Base-by-base conservation (phyloP, 2,797 vertebrate species). In the Leuciscus waleckii region DNA sequence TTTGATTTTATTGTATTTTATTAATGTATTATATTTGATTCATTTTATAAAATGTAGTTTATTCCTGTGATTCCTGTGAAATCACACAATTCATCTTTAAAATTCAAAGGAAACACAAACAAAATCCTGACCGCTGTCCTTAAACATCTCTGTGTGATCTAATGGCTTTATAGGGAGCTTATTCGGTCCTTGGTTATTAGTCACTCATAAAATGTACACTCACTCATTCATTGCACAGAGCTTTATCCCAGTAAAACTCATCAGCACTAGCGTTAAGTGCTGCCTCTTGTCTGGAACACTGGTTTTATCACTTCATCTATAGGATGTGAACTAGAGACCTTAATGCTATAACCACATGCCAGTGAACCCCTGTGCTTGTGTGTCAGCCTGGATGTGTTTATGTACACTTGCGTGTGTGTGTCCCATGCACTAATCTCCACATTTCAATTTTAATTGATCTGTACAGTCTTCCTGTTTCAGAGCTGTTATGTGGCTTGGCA, bases 291-390 rank as follows among this genome's bases (percentile, higher is more conserved):
- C 90, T 89, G 81, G 76, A 79, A 2, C 86, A 61, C 82, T 61
- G 88, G 85, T 92, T 85, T 88, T 90, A 85, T 85, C 91, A 89
- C 89, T 91, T 91, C 29, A 90, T 93, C 91, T 93, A 87, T 90
- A 80, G 79, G 49, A 69, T 87, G 83, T 82, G 17, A 79, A 78
- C 75, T 83, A 89, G 85, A 90, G 88, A 89, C 74, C 78, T 85
- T 86, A 91, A 88, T 69, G 76, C 77, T 90, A 89, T 86, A 91
- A 88, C 90, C 89, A 88, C 51, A 84, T 88, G 79, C 74, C 17
- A n/a, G 26, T 17, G 26, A 32, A 65, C 29, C 14, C 14, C 2
- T 65, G 63, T 65, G 29, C 61, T 32, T 65, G 63, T 63, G 83
- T 73, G 6, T 54, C n/a, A n/a, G 11, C 67, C 10, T 80, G 21